phyloP scores from a whole-genome alignment of 2,113 vertebrate genomes.

The Apteryx owenii region DNA sequence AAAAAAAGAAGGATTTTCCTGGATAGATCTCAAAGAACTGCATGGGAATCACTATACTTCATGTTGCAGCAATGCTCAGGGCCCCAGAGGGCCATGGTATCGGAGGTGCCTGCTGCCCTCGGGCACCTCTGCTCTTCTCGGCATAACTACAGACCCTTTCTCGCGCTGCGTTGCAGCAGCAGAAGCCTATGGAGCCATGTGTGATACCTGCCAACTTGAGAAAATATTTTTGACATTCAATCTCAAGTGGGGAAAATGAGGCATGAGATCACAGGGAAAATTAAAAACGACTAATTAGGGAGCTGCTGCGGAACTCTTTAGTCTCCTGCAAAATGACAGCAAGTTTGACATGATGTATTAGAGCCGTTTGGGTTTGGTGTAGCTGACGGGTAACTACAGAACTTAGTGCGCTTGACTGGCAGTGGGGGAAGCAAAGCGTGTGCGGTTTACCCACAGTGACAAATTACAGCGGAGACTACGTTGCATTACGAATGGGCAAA shows the following conservation, averaged over 20 bases:
- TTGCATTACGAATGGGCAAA: not conserved
- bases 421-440: not conserved
- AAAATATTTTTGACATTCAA: not conserved
- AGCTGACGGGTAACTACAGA: not conserved
- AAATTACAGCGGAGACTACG: not conserved
- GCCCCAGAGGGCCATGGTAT: no score
- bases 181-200: not conserved
- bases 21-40: not conserved
- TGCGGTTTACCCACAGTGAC: rapidly evolving
- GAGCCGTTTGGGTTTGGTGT: not conserved
- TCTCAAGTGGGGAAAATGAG: not conserved
- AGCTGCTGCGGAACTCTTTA: not conserved
- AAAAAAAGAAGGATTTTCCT: not conserved
- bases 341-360: not conserved
- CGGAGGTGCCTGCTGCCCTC: not conserved
- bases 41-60: not conserved
- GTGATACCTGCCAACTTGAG: not conserved
- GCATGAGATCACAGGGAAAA: not conserved
- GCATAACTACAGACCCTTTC: no score
- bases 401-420: not conserved
- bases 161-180: not conserved
- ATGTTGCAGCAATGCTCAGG: not conserved
- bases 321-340: not conserved
- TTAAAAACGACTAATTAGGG: not conserved
- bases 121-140: not conserved